These are phyloP conservation scores for Goniozus legneri DNA, from an alignment of 1,140 invertebrate species.

Conservation along the genomic window DNA sequence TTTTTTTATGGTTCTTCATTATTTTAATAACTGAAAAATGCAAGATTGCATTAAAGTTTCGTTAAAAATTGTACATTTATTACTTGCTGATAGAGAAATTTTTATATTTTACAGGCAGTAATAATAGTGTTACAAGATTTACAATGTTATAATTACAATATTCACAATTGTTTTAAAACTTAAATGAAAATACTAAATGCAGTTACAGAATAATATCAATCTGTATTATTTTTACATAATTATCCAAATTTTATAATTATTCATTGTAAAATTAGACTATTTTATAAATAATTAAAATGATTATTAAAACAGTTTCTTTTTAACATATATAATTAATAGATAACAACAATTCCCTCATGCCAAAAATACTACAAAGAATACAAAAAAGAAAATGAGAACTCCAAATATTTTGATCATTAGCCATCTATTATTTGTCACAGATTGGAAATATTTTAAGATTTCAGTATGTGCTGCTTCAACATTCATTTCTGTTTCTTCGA, in stretches of 20 bases:
- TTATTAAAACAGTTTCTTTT: neutral
- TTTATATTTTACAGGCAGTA: conserved; percentile 18
- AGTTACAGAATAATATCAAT: too few species aligned
- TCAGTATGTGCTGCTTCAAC: conserved; percentile 96
- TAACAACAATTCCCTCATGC: conserved; percentile 56
- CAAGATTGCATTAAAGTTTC: too few species aligned
- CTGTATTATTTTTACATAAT: too few species aligned
- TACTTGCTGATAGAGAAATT: conserved; percentile 22
- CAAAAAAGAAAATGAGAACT: conserved; percentile 97
- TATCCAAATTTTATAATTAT: too few species aligned
- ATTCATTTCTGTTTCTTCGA: conserved; percentile 93
- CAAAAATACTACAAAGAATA: conserved; percentile 97
- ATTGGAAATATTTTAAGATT: conserved; percentile 97
- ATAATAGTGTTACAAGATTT: conserved; percentile 11
- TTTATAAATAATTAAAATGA: neutral
- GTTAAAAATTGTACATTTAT: conserved; percentile 33
- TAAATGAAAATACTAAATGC: too few species aligned
- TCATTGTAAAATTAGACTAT: too few species aligned
- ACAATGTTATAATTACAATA: conserved; percentile 23
- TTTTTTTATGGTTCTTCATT: conserved; percentile 19
- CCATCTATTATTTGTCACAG: conserved; percentile 95
- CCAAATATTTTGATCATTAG: conserved; percentile 99
- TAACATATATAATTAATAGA: neutral
- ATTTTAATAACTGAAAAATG: too few species aligned
- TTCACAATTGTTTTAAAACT: conserved; percentile 16